These are phyloP conservation scores for Drosophila virilis DNA, from an alignment of 1,140 invertebrate genomes.

Conservation along the genomic window DNA sequence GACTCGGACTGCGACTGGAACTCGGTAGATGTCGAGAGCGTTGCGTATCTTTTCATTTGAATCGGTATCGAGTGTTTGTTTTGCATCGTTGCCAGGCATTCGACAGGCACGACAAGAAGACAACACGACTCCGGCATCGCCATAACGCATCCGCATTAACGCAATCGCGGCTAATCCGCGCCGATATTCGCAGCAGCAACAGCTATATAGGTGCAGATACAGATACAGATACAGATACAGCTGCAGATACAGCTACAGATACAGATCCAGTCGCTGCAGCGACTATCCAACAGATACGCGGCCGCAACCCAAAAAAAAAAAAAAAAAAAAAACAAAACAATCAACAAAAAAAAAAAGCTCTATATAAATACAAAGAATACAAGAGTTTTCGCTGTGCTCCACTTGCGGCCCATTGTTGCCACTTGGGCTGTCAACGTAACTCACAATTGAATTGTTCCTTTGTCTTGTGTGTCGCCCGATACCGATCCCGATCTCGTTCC, in stretches of 20 bases:
- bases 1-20: constrained; percentile 8
- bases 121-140: constrained; percentile 44
- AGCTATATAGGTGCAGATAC: background rate
- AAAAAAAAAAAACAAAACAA: no score
- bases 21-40: constrained; percentile 17
- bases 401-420: constrained; percentile 70
- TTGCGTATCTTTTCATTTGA: constrained; percentile 54
- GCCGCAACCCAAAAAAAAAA: background rate
- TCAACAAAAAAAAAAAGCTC: background rate
- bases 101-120: constrained; percentile 51
- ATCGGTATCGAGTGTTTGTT: constrained; percentile 39
- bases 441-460: constrained; percentile 82
- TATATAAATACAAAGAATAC: constrained; percentile 13
- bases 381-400: constrained; percentile 50
- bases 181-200: constrained; percentile 3
- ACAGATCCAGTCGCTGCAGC: no score
- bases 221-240: no score
- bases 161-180: constrained; percentile 50
- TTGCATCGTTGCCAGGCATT: constrained; percentile 46
- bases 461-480: constrained; percentile 33
- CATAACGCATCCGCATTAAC: constrained; percentile 36
- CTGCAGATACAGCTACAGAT: no score
- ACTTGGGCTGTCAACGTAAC: constrained; percentile 69
- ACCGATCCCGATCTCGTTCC: background rate
- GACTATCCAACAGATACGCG: constrained; percentile 11